Conservation (phyloP, 2,113 vertebrate genomes). For the Vimba vimba region DNA sequence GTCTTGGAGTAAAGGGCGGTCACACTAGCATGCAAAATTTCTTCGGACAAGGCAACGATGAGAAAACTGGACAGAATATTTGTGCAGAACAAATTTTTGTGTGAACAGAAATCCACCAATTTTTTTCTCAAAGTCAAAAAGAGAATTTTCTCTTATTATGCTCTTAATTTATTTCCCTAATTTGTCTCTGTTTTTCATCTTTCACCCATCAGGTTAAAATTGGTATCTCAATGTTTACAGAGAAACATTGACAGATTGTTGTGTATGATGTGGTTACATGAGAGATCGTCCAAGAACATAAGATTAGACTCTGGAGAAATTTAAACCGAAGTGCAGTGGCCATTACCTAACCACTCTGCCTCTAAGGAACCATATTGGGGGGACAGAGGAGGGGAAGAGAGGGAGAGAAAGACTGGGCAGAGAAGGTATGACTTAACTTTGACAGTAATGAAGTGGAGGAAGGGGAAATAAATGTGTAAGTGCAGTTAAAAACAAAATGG, state of each 20-base stretch:
- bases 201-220: neutral
- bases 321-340: conserved; percentile 1
- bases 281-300: neutral
- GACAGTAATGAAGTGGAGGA: conserved; percentile 31
- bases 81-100: no score
- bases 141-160: no score
- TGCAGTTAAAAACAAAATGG: conserved; percentile 6
- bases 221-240: neutral
- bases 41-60: no score
- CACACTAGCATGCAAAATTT: no score
- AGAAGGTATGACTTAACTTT: neutral
- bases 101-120: no score
- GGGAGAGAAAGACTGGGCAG: neutral
- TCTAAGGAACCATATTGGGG: neutral
- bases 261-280: neutral
- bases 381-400: neutral
- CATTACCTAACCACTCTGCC: neutral
- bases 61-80: no score
- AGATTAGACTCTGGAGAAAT: conserved; percentile 14
- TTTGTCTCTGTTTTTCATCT: neutral
- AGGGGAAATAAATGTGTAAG: conserved; percentile 36
- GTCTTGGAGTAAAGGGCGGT: no score
- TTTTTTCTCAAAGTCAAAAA: neutral
- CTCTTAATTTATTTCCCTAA: neutral
- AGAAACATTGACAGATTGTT: neutral